phyloP scores from a whole-genome alignment of 92 coral and sea anemone genomes.

The Phymanthus crucifer region DNA sequence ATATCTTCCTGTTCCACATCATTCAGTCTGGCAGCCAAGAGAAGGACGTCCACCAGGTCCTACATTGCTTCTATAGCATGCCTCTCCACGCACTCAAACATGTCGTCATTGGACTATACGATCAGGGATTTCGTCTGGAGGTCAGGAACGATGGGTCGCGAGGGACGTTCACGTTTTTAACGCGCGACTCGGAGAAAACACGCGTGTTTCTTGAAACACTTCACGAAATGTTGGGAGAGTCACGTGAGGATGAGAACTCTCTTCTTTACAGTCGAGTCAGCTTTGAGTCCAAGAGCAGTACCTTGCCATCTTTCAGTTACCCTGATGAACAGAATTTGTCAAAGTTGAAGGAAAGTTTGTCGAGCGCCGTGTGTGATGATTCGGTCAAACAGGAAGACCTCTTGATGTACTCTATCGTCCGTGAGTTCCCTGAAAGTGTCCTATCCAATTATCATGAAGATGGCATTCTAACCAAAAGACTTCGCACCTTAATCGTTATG shows the following conservation, averaged over 20 bases:
- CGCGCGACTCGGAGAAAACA: conserved; percentile 93
- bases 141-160: conserved; percentile 71
- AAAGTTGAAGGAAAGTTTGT: conserved; percentile 63
- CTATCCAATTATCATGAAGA: conserved; percentile 47
- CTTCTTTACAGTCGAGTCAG: conserved; percentile 57
- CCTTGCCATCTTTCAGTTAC: conserved; percentile 59
- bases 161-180: conserved; percentile 90
- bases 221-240: conserved; percentile 68
- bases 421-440: conserved; percentile 69
- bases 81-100: conserved; percentile 69
- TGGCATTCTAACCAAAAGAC: conserved; percentile 76
- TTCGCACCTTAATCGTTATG: conserved; percentile 85
- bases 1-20: conserved; percentile 81
- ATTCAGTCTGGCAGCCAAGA: conserved; percentile 44
- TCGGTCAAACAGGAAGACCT: conserved; percentile 59
- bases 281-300: conserved; percentile 45
- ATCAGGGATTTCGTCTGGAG: conserved; percentile 76
- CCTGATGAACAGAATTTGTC: conserved; percentile 73
- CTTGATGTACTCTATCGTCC: conserved; percentile 86
- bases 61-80: conserved; percentile 83
- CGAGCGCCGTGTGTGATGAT: conserved; percentile 32
- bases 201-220: conserved; percentile 65
- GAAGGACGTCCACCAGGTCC: conserved; percentile 52
- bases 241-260: conserved; percentile 54
- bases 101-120: conserved; percentile 85